Conservation (phyloP, 2,888 invertebrate genomes). For the Aphidius colemani region DNA sequence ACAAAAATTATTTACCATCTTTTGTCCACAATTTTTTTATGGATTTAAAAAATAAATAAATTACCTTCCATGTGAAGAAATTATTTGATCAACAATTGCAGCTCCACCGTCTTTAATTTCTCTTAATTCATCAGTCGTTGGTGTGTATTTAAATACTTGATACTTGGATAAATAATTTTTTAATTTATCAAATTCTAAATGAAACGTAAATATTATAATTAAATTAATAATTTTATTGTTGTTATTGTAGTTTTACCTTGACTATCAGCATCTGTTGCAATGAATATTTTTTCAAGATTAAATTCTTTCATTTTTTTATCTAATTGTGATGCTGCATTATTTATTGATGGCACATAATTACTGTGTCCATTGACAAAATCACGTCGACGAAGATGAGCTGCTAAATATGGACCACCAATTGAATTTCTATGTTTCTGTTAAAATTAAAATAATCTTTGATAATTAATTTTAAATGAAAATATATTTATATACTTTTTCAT, state of each 20-base stretch:
- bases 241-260: constrained; percentile 51
- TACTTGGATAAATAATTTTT: constrained; percentile 59
- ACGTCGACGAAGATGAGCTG: constrained; percentile 83
- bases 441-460: background rate
- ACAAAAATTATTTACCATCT: background rate
- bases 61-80: constrained; percentile 81
- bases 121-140: constrained; percentile 61
- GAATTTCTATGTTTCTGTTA: constrained; percentile 62
- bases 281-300: constrained; percentile 69
- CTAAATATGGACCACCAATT: constrained; percentile 74
- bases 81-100: constrained; percentile 94
- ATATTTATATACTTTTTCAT: constrained; percentile 61
- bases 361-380: constrained; percentile 82
- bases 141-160: constrained; percentile 58
- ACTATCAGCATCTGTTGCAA: constrained; percentile 82
- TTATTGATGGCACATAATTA: constrained; percentile 78
- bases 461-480: constrained; percentile 26
- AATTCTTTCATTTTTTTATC: constrained; percentile 64
- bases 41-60: background rate
- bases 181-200: constrained; percentile 63
- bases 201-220: constrained; percentile 22
- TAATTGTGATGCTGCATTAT: constrained; percentile 78
- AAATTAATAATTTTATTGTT: constrained; percentile 4
- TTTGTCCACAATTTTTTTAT: constrained; percentile 9
- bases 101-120: constrained; percentile 80